A percentile compares a stretch with the other conserved stretches of the same genome.
Evolutionary conservation across 1,140 invertebrate genomes (phyloP).

Genomic region (Bombus huntii): DNA sequence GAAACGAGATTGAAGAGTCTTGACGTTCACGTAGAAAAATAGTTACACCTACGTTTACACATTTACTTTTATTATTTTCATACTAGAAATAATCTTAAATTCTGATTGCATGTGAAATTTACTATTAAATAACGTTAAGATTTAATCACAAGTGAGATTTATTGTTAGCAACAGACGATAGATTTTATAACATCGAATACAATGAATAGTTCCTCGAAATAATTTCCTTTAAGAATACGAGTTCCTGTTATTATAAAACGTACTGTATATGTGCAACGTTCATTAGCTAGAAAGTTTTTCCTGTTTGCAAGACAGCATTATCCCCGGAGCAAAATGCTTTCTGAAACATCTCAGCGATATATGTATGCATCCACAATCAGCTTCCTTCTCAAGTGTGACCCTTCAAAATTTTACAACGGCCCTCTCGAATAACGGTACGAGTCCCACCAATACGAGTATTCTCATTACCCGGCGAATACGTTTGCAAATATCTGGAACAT

Average conservation of each 20-base stretch:
- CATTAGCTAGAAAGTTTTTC: conserved; percentile 6
- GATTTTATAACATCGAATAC: neutral
- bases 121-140: neutral
- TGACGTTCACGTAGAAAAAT: neutral
- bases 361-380: neutral
- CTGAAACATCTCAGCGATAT: neutral
- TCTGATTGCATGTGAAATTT: neutral
- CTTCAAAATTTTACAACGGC: conserved; percentile 2
- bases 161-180: neutral
- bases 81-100: neutral
- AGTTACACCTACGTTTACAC: neutral
- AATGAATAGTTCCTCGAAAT: neutral
- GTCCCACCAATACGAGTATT: neutral
- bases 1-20: neutral
- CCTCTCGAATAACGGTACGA: conserved; percentile 11
- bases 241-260: neutral
- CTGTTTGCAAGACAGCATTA: neutral
- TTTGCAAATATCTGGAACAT: neutral
- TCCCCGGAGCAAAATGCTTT: neutral
- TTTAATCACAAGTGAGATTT: neutral
- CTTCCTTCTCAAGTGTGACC: neutral
- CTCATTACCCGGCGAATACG: too few relatives aligned
- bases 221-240: neutral
- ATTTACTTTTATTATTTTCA: too few relatives aligned
- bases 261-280: neutral